Evolutionary conservation across 2,888 invertebrate species (phyloP).

Genomic region (Linyphia triangularis): DNA sequence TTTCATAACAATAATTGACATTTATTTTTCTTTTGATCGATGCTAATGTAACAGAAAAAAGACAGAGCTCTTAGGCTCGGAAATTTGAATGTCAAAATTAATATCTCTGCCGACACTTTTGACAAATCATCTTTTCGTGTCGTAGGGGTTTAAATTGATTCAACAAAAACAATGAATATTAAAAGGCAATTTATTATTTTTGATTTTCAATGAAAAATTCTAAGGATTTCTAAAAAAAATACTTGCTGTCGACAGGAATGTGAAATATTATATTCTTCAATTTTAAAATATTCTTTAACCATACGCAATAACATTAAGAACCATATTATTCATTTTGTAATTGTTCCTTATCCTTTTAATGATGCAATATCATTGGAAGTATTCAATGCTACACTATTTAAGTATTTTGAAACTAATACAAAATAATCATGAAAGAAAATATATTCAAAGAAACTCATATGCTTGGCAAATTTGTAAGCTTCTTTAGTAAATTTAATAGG

Average conservation of each 20-base stretch:
- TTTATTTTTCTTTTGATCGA: background rate
- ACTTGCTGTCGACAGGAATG: background rate
- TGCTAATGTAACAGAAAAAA: background rate
- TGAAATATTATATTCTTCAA: too few species aligned
- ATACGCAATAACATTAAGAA: too few species aligned
- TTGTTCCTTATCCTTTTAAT: too few species aligned
- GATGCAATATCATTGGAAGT: too few species aligned
- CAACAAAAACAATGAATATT: background rate
- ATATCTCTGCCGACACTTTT: slow-evolving; percentile 13
- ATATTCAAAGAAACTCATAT: too few species aligned
- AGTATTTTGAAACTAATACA: too few species aligned
- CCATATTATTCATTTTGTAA: too few species aligned
- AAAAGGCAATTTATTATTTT: background rate
- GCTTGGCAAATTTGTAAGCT: too few species aligned
- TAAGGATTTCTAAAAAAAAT: background rate
- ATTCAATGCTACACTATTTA: too few species aligned
- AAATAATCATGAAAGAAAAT: too few species aligned
- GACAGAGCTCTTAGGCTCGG: background rate
- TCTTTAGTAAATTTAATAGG: too few species aligned
- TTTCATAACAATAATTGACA: slow-evolving; percentile 20
- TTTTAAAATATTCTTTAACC: too few species aligned
- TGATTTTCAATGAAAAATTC: background rate
- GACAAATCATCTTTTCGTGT: slow-evolving; percentile 8
- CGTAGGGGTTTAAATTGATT: slow-evolving; percentile 1
- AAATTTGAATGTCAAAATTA: background rate